Percentiles rank a stretch among this genome's conserved stretches.
These are phyloP conservation scores for Tridacna crocea DNA, from an alignment of 2,888 invertebrate species.

Conservation along the genomic window DNA sequence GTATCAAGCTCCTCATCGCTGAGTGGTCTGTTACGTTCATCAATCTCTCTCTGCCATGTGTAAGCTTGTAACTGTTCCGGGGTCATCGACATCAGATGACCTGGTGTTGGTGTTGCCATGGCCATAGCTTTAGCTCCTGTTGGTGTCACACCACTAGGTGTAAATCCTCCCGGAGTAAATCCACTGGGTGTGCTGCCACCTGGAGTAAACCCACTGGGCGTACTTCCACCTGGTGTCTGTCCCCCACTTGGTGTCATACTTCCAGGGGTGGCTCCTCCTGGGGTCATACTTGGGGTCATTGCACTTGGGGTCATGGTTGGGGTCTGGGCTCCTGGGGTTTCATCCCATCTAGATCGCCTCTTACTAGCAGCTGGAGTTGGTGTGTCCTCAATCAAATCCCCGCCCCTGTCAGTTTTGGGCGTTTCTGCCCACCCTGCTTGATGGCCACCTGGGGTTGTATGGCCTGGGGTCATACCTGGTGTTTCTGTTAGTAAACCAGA, in stretches of 20 bases:
- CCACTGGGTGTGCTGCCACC: conserved; percentile 82
- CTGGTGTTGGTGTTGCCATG: conserved; percentile 98
- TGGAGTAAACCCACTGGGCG: conserved; percentile 80
- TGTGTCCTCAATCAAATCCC: conserved; percentile 90
- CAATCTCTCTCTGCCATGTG: conserved; percentile 99
- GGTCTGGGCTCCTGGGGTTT: conserved; percentile 91
- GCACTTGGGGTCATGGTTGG: conserved; percentile 87
- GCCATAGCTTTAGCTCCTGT: conserved; percentile 95
- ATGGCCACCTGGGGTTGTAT: conserved; percentile 88
- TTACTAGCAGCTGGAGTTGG: conserved; percentile 98
- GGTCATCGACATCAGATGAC: conserved; percentile 98
- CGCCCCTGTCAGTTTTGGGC: conserved; percentile 92
- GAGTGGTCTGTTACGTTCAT: conserved; percentile 97
- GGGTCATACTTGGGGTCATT: conserved; percentile 83
- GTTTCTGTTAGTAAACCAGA: no score
- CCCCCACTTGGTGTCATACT: conserved; percentile 81
- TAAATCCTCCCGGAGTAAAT: conserved; percentile 74
- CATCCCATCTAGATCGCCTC: conserved; percentile 98
- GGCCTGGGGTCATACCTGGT: conserved; percentile 31
- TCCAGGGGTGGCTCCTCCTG: conserved; percentile 76
- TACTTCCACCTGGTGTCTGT: conserved; percentile 83
- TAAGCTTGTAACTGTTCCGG: conserved; percentile 99
- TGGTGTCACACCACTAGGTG: conserved; percentile 85
- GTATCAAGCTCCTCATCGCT: conserved; percentile 98
- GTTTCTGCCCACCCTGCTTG: conserved; percentile 99